Percentiles rank a stretch among this genome's conserved stretches.
Evolutionary conservation across 1,140 invertebrate species (phyloP).

Genomic region (Maconellicoccus hirsutus): DNA sequence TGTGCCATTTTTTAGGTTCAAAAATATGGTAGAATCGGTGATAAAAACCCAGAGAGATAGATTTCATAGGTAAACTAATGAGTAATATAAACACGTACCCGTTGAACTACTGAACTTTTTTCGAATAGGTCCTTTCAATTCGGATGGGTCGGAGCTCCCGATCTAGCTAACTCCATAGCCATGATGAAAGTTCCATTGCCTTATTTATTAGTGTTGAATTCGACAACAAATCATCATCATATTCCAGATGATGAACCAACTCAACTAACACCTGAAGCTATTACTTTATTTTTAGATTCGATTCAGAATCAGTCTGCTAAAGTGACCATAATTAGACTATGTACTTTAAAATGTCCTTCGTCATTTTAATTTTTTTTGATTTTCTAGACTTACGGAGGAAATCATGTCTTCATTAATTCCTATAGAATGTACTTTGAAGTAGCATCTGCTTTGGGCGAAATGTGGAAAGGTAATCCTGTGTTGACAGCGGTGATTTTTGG

Average conservation of each 20-base stretch:
- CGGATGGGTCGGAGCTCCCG: slow-evolving; percentile 73
- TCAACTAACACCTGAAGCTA: slow-evolving; percentile 63
- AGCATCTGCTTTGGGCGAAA: slow-evolving; percentile 55
- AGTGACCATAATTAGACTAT: slow-evolving; percentile 12
- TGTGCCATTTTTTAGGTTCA: slow-evolving; percentile 41
- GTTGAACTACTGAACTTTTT: background rate
- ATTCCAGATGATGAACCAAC: slow-evolving; percentile 71
- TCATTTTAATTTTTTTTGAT: background rate
- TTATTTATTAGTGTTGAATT: slow-evolving; percentile 78
- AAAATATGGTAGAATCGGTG: slow-evolving; percentile 71
- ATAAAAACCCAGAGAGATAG: slow-evolving; percentile 62
- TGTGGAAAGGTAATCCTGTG: slow-evolving; percentile 86
- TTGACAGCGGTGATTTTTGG: slow-evolving; percentile 77
- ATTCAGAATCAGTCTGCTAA: slow-evolving; percentile 55
- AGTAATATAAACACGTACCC: background rate
- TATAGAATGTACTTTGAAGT: slow-evolving; percentile 68
- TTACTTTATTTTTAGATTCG: slow-evolving; percentile 62
- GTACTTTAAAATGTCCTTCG: background rate
- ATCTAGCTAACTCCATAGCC: slow-evolving; percentile 80
- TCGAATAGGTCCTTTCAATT: slow-evolving; percentile 63
- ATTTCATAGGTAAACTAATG: slow-evolving; percentile 53
- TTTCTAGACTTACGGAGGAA: slow-evolving; percentile 69
- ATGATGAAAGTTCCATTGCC: slow-evolving; percentile 72
- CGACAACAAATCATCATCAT: slow-evolving; percentile 79
- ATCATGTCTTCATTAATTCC: slow-evolving; percentile 52